A percentile compares a stretch with the other conserved stretches of the same genome.
Evolutionary conservation across 2,113 vertebrate species (phyloP).

Genomic region (Rhinoderma darwinii): DNA sequence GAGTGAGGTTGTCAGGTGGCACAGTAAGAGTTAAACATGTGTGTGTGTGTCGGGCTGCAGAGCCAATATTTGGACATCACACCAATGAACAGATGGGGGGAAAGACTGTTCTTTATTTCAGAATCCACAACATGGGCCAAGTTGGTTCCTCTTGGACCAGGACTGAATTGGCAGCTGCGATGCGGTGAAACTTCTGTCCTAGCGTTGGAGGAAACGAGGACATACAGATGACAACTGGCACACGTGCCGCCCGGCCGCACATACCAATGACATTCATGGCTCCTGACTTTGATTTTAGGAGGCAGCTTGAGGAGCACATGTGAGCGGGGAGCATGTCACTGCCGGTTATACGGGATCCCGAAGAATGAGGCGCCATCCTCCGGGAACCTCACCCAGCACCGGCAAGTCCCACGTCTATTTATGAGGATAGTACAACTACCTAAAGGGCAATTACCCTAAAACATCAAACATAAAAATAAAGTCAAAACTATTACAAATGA

Average conservation of each 20-base stretch:
- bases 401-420: too few species aligned
- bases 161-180: constrained; percentile 31
- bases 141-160: constrained; percentile 54
- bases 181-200: constrained; percentile 38
- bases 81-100: constrained; percentile 51
- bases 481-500: too few species aligned
- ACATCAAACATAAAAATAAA: too few species aligned
- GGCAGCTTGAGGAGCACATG: not conserved
- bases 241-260: not conserved
- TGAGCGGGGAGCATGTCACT: not conserved
- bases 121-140: constrained; percentile 29
- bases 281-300: not conserved
- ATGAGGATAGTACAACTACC: too few species aligned
- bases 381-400: too few species aligned
- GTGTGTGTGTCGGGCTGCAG: not conserved
- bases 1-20: not conserved
- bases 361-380: too few species aligned
- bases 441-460: too few species aligned
- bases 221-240: constrained; percentile 49
- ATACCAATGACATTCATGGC: not conserved
- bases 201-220: constrained; percentile 20
- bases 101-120: constrained; percentile 44
- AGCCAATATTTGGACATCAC: constrained; percentile 49
- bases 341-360: not conserved
- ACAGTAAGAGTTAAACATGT: not conserved